Percentiles rank a stretch among this genome's conserved stretches.
Conservation (phyloP, 2,888 invertebrate species). For the Pammene fasciana region DNA sequence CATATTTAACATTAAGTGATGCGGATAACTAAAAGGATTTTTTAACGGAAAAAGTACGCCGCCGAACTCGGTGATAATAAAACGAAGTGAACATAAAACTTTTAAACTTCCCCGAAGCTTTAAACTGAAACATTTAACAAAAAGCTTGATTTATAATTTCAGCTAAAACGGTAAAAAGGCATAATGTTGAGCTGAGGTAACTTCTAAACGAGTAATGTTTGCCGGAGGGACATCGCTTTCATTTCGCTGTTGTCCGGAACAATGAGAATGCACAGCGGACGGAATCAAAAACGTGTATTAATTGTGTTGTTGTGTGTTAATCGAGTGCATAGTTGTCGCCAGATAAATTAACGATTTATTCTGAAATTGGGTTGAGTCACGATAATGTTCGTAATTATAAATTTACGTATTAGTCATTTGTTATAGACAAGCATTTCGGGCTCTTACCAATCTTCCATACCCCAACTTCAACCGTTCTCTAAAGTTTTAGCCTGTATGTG, state of each 20-base stretch:
- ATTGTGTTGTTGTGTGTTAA: neutral
- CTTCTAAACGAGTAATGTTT: slow-evolving; percentile 66
- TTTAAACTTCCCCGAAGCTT: slow-evolving; percentile 30
- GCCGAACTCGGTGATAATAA: slow-evolving; percentile 18
- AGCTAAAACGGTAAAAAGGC: slow-evolving; percentile 56
- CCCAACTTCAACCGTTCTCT: no score
- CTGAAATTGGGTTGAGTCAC: no score
- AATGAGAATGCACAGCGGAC: slow-evolving; percentile 52
- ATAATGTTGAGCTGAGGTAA: slow-evolving; percentile 58
- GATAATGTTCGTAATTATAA: no score
- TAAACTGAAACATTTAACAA: slow-evolving; percentile 50
- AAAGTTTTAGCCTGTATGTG: no score
- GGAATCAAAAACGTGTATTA: slow-evolving; percentile 49
- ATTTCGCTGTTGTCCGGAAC: slow-evolving; percentile 56
- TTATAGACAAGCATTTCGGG: no score
- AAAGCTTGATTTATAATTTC: slow-evolving; percentile 68
- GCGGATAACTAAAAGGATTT: neutral
- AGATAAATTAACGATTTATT: no score
- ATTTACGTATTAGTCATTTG: no score
- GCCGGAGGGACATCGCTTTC: slow-evolving; percentile 56
- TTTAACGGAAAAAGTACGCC: neutral
- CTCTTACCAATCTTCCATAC: no score
- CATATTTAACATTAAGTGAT: no score
- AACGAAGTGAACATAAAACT: slow-evolving; percentile 30
- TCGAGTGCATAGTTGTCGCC: neutral